phyloP scores from a whole-genome alignment of 2,113 vertebrate species.

The Bufo bufo region DNA sequence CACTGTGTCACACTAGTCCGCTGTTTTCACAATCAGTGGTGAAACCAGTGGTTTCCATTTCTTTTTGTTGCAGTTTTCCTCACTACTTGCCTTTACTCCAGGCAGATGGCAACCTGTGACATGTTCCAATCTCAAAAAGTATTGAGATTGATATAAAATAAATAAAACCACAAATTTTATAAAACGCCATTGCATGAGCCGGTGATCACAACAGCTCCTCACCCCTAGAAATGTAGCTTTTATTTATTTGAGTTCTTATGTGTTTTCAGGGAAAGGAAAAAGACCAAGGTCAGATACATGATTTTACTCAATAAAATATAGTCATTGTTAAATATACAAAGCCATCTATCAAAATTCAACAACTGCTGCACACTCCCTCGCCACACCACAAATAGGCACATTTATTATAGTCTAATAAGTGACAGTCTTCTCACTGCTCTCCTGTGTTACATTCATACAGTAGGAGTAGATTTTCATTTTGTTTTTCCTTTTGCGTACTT shows the following conservation, averaged over 20 bases:
- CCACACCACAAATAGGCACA: conserved; percentile 21
- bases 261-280: not conserved
- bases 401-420: conserved; percentile 24
- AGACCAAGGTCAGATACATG: conserved; percentile 23
- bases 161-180: not conserved
- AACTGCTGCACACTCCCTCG: conserved; percentile 13
- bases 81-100: not conserved
- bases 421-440: not conserved
- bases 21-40: not conserved
- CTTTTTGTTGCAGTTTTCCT: not conserved
- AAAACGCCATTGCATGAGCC: not conserved
- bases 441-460: not conserved
- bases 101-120: not conserved
- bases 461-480: too few relatives aligned
- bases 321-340: conserved; percentile 10
- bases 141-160: not conserved
- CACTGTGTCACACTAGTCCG: not conserved
- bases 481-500: too few relatives aligned
- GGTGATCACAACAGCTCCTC: not conserved
- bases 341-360: conserved; percentile 41
- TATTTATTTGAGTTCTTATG: not conserved
- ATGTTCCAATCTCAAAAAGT: not conserved
- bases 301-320: conserved; percentile 24
- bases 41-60: not conserved
- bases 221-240: not conserved